These are phyloP conservation scores for Rhagoletis pomonella DNA, from an alignment of 1,140 invertebrate species.

Conservation along the genomic window DNA sequence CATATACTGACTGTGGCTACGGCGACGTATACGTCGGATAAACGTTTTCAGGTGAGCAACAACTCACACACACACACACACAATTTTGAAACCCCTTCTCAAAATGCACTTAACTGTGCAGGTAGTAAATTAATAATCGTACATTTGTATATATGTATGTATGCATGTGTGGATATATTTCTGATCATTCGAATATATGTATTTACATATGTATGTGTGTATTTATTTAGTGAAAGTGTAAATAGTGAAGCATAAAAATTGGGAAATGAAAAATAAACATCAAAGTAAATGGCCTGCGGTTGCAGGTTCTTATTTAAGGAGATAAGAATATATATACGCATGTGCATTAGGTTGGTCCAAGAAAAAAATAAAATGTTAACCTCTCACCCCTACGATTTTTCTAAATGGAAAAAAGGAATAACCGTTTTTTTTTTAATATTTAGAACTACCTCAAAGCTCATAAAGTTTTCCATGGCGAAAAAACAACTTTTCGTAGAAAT, in stretches of 20 bases:
- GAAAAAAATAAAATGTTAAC: too few species aligned
- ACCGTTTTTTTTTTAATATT: too few species aligned
- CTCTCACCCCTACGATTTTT: too few species aligned
- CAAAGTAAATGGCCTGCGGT: too few species aligned
- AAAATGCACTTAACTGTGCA: neutral
- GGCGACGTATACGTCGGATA: constrained; percentile 84
- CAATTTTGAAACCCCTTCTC: neutral
- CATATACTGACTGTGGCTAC: constrained; percentile 85
- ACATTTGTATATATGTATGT: neutral
- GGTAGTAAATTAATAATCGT: neutral
- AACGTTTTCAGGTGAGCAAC: constrained; percentile 78
- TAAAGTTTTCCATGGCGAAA: too few species aligned
- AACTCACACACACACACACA: neutral
- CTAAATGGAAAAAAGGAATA: too few species aligned
- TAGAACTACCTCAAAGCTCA: too few species aligned
- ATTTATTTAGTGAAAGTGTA: neutral
- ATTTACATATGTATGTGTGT: neutral
- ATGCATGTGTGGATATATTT: neutral
- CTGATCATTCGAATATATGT: too few species aligned
- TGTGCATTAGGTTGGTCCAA: too few species aligned
- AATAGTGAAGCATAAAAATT: neutral
- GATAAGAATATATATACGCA: too few species aligned
- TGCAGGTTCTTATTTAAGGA: too few species aligned
- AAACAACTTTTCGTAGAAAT: too few species aligned
- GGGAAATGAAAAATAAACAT: neutral